Evolutionary conservation across 2,113 vertebrate genomes (phyloP).

Genomic region (Sinocyclocheilus maitianheensis): DNA sequence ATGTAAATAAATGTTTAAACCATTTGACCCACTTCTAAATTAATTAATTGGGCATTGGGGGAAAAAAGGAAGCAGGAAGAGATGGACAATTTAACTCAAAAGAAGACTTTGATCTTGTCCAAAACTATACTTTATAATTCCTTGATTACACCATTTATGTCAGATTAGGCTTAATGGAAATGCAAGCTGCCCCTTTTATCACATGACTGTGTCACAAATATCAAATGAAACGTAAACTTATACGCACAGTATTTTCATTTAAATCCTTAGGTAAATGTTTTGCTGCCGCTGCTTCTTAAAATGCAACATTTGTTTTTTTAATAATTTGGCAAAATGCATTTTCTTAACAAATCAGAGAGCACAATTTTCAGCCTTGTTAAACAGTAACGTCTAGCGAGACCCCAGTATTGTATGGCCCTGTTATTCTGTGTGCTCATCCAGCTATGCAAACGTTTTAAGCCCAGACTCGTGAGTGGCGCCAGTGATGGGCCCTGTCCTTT

Average conservation of each 20-base stretch:
- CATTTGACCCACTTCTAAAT: not conserved
- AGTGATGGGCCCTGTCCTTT: slow-evolving; percentile 65
- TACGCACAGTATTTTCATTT: not conserved
- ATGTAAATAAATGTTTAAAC: no score
- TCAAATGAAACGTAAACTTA: not conserved
- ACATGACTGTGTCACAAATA: not conserved
- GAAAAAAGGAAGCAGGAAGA: not conserved
- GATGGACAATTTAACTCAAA: not conserved
- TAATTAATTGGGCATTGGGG: not conserved
- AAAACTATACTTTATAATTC: not conserved
- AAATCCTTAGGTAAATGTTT: not conserved
- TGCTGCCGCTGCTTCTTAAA: not conserved
- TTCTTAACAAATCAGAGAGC: not conserved
- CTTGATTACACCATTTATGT: not conserved
- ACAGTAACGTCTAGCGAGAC: slow-evolving; percentile 44
- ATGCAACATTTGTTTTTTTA: not conserved
- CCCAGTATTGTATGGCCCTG: slow-evolving; percentile 52
- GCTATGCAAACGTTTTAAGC: slow-evolving; percentile 76
- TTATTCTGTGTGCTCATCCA: slow-evolving; percentile 83
- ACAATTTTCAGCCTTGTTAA: not conserved
- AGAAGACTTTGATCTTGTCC: not conserved
- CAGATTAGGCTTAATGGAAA: not conserved
- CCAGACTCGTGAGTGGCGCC: slow-evolving; percentile 67
- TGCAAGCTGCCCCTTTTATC: not conserved
- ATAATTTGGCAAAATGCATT: not conserved